These are phyloP conservation scores for Crotalus adamanteus DNA, from an alignment of 2,797 vertebrate genomes.

Conservation along the genomic window DNA sequence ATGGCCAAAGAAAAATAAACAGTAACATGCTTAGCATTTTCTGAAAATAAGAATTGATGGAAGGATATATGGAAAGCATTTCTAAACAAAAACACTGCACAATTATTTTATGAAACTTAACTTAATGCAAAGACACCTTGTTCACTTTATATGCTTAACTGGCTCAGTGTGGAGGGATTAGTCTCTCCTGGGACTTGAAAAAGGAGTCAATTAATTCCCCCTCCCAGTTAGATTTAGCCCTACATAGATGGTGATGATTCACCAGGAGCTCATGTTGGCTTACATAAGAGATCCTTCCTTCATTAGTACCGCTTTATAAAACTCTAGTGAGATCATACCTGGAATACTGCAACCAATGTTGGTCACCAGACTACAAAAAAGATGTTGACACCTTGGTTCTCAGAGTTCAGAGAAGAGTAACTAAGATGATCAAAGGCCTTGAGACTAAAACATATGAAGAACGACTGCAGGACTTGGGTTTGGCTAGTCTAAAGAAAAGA, in stretches of 20 bases:
- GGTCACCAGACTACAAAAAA: too few relatives aligned
- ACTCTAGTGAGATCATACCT: too few relatives aligned
- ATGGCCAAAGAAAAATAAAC: not conserved
- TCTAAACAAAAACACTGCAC: not conserved
- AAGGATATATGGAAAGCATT: not conserved
- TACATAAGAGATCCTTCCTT: not conserved
- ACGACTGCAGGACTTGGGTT: too few relatives aligned
- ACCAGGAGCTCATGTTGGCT: not conserved
- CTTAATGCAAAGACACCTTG: not conserved
- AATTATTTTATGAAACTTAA: not conserved
- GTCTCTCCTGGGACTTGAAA: not conserved
- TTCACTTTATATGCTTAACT: not conserved
- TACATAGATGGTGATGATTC: not conserved
- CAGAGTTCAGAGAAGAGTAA: too few relatives aligned
- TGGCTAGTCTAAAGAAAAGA: too few relatives aligned
- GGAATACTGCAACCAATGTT: too few relatives aligned
- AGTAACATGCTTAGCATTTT: not conserved
- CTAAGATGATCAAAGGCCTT: too few relatives aligned
- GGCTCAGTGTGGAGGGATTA: not conserved
- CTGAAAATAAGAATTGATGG: conserved; percentile 8
- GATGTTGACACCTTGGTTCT: too few relatives aligned
- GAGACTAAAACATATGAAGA: too few relatives aligned
- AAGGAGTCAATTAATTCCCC: not conserved
- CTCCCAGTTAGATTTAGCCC: not conserved
- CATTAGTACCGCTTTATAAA: too few relatives aligned